Evolutionary conservation across 2,888 invertebrate species (phyloP).

Genomic region (Macroteleia sp.): DNA sequence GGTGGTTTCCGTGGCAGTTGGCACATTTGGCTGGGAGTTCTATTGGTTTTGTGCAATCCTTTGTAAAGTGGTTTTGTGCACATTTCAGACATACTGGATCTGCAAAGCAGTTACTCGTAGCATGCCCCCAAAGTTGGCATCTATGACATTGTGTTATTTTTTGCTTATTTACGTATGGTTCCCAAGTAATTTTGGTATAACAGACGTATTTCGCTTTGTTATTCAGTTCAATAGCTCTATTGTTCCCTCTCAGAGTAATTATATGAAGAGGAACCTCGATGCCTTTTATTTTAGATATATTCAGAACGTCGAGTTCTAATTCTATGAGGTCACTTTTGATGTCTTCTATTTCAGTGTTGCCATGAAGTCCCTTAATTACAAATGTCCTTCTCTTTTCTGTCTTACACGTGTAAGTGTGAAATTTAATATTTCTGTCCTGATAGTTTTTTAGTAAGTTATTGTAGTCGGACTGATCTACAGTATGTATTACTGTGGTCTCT

Average conservation of each 20-base stretch:
- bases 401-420: constrained; percentile 40
- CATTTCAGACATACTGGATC: constrained; percentile 71
- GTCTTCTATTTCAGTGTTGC: constrained; percentile 1
- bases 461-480: no score
- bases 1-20: constrained; percentile 70
- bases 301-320: constrained; percentile 6
- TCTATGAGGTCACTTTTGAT: constrained; percentile 12
- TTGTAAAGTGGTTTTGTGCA: constrained; percentile 67
- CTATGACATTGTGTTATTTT: constrained; percentile 44
- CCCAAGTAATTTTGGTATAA: constrained; percentile 64
- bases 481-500: no score
- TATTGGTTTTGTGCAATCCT: constrained; percentile 66
- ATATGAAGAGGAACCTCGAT: constrained; percentile 44
- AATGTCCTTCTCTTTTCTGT: constrained; percentile 26
- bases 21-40: constrained; percentile 69
- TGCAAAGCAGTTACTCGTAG: constrained; percentile 66
- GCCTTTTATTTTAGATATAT: constrained; percentile 50
- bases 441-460: no score
- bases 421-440: no score
- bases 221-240: constrained; percentile 30
- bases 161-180: constrained; percentile 50
- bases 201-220: constrained; percentile 22
- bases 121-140: constrained; percentile 74
- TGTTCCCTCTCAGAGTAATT: constrained; percentile 33
- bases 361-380: constrained; percentile 41